A percentile compares a stretch with the other conserved stretches of the same genome.
phyloP scores from a whole-genome alignment of 2,888 invertebrate genomes.

The Acanthosepion lycidas region DNA sequence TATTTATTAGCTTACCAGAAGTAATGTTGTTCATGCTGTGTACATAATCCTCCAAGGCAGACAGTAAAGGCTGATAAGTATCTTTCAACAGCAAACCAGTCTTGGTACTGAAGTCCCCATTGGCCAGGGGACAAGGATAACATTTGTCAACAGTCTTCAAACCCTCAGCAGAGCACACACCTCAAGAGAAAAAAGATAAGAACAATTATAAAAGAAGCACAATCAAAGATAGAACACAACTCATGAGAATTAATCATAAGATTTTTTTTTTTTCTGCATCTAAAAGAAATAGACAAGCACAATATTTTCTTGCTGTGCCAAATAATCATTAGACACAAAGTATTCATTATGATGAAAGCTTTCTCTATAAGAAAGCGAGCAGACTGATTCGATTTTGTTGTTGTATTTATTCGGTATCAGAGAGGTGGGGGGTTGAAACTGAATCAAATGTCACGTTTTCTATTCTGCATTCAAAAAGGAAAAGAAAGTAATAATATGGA shows the following conservation, averaged over 20 bases:
- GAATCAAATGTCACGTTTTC: not conserved
- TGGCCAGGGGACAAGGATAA: conserved; percentile 67
- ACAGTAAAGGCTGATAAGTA: conserved; percentile 68
- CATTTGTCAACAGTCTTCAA: conserved; percentile 69
- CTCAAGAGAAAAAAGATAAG: conserved; percentile 53
- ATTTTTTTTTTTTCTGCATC: not conserved
- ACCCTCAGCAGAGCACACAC: conserved; percentile 63
- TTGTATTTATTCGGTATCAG: not conserved
- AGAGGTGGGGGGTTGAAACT: not conserved
- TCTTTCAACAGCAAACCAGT: conserved; percentile 70
- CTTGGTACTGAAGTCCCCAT: conserved; percentile 67
- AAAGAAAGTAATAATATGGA: too few species aligned
- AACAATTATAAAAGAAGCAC: not conserved
- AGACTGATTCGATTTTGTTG: not conserved
- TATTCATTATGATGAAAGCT: not conserved
- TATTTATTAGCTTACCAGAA: conserved; percentile 51
- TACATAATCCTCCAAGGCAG: conserved; percentile 62
- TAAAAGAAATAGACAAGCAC: not conserved
- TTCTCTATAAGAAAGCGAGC: not conserved
- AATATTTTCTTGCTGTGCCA: not conserved
- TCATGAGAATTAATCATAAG: not conserved
- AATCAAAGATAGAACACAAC: not conserved
- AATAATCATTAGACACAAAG: not conserved
- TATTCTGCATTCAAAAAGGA: not conserved
- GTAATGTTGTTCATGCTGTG: conserved; percentile 57